Conservation (phyloP, 2,797 vertebrate species). For the Otolemur crassicaudatus region DNA sequence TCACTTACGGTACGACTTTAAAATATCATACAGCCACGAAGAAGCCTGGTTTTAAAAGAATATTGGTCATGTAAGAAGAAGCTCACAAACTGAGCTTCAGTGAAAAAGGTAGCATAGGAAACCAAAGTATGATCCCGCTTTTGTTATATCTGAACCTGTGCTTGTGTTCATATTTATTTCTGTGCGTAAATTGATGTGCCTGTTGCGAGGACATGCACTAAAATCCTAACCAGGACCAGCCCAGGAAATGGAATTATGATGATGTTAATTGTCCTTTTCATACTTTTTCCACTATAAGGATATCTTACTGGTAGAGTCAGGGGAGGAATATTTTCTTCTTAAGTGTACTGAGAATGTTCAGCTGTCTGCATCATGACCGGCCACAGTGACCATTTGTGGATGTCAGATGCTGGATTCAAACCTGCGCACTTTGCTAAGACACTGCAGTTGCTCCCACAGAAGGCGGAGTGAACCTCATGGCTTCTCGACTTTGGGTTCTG, state of each 20-base stretch:
- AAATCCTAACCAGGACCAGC: background rate
- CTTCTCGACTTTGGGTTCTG: background rate
- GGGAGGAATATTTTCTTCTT: background rate
- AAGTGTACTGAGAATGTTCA: too few relatives aligned
- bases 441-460: background rate
- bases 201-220: background rate
- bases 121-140: background rate
- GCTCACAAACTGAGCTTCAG: background rate
- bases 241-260: background rate
- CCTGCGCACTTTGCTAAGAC: accelerated
- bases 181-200: background rate
- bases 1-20: background rate
- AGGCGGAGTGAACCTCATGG: background rate
- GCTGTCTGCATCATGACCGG: too few relatives aligned
- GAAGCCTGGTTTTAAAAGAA: background rate
- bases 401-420: background rate
- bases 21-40: background rate
- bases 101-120: background rate
- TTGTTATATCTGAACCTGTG: background rate
- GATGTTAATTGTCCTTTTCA: background rate
- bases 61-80: background rate
- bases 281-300: background rate
- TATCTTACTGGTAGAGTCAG: background rate
- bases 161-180: background rate
- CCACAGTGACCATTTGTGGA: background rate